Conservation (phyloP, 37 sponge, comb jelly and placozoan genomes). For the Corticium candelabrum region DNA sequence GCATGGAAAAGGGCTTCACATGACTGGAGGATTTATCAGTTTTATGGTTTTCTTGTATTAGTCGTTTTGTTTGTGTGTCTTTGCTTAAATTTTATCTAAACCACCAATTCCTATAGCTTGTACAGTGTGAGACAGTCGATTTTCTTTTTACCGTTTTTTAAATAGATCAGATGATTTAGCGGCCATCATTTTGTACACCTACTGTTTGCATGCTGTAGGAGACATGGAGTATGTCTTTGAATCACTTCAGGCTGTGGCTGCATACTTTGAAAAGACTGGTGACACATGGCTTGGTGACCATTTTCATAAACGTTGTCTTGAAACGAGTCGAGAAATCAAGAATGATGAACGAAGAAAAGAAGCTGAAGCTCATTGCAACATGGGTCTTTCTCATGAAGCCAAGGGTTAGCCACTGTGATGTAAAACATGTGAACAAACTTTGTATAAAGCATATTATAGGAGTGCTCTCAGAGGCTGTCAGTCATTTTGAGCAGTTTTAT, state of each 20-base stretch:
- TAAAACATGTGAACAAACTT: neutral
- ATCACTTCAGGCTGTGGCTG: slow-evolving; percentile 46
- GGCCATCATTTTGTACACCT: too few species aligned
- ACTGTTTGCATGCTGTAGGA: neutral
- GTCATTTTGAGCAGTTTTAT: slow-evolving; percentile 56
- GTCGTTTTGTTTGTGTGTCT: too few species aligned
- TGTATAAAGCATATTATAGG: slow-evolving; percentile 22
- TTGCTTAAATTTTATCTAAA: too few species aligned
- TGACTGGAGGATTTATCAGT: too few species aligned
- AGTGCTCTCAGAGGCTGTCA: slow-evolving; percentile 36
- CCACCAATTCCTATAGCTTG: too few species aligned
- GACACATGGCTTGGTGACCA: slow-evolving; percentile 78
- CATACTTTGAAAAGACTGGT: slow-evolving; percentile 58
- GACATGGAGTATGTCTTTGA: slow-evolving; percentile 57
- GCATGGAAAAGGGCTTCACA: too few species aligned
- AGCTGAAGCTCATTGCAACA: slow-evolving; percentile 76
- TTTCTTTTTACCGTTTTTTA: too few species aligned
- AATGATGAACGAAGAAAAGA: slow-evolving; percentile 52
- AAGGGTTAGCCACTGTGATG: slow-evolving; percentile 36
- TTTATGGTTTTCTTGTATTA: too few species aligned
- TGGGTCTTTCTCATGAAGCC: slow-evolving; percentile 61
- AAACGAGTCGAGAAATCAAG: slow-evolving; percentile 41
- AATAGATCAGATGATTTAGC: too few species aligned
- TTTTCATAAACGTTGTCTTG: slow-evolving; percentile 66
- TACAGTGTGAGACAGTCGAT: too few species aligned